Conservation (phyloP, 1,140 invertebrate species). For the Antheraea pernyi region DNA sequence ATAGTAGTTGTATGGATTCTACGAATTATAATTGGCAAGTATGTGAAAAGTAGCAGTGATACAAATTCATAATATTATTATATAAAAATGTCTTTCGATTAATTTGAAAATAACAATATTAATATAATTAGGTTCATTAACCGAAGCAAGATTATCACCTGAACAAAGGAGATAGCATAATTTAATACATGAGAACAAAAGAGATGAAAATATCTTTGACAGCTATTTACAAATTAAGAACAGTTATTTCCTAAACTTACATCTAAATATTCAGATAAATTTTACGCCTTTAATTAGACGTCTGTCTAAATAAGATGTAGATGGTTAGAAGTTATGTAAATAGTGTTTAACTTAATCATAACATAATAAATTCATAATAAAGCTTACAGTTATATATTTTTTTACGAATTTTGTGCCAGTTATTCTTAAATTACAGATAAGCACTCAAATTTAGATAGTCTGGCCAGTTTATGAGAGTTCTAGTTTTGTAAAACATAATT, state of each 20-base stretch:
- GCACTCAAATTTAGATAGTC: constrained; percentile 8
- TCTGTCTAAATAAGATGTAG: neutral
- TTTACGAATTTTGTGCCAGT: constrained; percentile 70
- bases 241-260: no score
- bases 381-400: neutral
- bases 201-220: neutral
- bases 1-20: no score
- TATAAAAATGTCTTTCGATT: no score
- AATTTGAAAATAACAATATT: no score
- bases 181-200: neutral
- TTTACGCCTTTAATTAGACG: neutral
- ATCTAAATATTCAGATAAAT: neutral
- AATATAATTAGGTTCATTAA: no score
- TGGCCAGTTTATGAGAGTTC: neutral
- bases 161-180: no score
- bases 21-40: no score
- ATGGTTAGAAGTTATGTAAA: neutral
- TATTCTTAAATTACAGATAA: constrained; percentile 49
- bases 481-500: neutral
- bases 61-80: no score
- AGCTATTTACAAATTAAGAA: no score
- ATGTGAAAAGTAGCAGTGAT: no score
- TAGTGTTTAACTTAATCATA: neutral
- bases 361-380: neutral
- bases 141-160: no score